Evolutionary conservation across 1,140 invertebrate species (phyloP), one percentile per base, ranked within the genome.

Genomic region (Drosophila fuyamai): DNA sequence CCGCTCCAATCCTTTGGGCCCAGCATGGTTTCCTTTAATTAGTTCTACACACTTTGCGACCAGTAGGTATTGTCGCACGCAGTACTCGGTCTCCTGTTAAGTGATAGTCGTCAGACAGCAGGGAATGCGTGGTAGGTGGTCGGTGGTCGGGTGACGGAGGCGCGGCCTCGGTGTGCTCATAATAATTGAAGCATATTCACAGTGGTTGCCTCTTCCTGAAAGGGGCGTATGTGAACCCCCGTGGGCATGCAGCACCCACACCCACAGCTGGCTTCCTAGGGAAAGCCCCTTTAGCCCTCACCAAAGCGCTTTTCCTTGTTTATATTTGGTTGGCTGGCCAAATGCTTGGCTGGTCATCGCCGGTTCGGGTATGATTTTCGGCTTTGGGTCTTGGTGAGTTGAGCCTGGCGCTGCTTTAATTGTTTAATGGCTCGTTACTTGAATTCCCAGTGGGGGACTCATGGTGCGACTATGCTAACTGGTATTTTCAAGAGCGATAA

Each of bases 401-500:
- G 38, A 40, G 54, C 46, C 59, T 62, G 47, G 60, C 44, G 82
- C 54, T 75, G 62, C 59, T 77, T 77, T 89, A 88, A 88, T 88
- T 88, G 83, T 89, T 88, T 89, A 88, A 88, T 88, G 83, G 84
- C 56, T 88, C 80, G 83, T 89, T 89, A 77, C 73, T 77, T 67
- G 58, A 63, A 80, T 76, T 88, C 83, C 80, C 83, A 60, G 79
- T 55, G 76, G 84, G 81, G 63, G 77, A 40, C 44, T 51, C 53
- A 47, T 43, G 54, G 32, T 35, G 36, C 73, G 57, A 50, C 44
- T 47, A 23, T 41, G 54, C 41, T 38, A 48, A 41, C 58, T 62
- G 46, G 44, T 12, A 83, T 63, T 86, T 79, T 73, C 55, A 83
- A 86, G 76, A 83, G 79, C 63, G 79, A 88, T 88, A 86, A 83